phyloP scores from a whole-genome alignment of 2,888 invertebrate species.

The Platynereis dumerilii region DNA sequence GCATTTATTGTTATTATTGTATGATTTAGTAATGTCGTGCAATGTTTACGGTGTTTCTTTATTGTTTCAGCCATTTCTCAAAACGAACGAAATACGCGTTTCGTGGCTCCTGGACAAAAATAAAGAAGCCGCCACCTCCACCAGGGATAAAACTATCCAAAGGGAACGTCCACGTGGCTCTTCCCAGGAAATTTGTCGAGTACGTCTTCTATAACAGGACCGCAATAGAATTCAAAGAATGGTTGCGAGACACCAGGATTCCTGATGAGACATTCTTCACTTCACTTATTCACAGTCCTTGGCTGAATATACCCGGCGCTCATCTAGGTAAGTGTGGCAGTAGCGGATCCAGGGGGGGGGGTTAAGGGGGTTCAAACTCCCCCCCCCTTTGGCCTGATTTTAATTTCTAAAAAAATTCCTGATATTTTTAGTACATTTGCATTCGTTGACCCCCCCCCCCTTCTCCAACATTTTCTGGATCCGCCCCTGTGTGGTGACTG shows the following conservation, averaged over 20 bases:
- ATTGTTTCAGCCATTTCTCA: too few relatives aligned
- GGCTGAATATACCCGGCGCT: conserved; percentile 45
- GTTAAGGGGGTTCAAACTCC: too few relatives aligned
- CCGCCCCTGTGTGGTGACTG: too few relatives aligned
- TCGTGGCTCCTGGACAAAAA: conserved; percentile 7
- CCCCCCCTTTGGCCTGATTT: too few relatives aligned
- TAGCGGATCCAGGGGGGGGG: too few relatives aligned
- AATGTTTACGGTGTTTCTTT: too few relatives aligned
- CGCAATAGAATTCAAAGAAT: conserved; percentile 42
- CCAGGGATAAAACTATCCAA: conserved; percentile 33
- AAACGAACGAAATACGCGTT: conserved; percentile 7
- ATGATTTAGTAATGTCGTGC: too few relatives aligned
- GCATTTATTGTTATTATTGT: too few relatives aligned
- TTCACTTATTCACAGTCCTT: conserved; percentile 47
- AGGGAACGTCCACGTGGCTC: conserved; percentile 48
- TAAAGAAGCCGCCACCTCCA: conserved; percentile 7
- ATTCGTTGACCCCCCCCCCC: too few relatives aligned
- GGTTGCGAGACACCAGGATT: conserved; percentile 45
- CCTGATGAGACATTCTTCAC: conserved; percentile 56
- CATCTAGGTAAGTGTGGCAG: conserved; percentile 47
- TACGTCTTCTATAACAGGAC: conserved; percentile 43
- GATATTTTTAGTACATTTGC: too few relatives aligned
- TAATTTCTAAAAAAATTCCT: too few relatives aligned
- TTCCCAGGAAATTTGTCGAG: conserved; percentile 44
- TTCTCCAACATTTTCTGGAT: too few relatives aligned